Evolutionary conservation across 23 tunicate genomes (phyloP), one percentile per base, ranked within the genome.

Genomic region (Halocynthia aurantium): DNA sequence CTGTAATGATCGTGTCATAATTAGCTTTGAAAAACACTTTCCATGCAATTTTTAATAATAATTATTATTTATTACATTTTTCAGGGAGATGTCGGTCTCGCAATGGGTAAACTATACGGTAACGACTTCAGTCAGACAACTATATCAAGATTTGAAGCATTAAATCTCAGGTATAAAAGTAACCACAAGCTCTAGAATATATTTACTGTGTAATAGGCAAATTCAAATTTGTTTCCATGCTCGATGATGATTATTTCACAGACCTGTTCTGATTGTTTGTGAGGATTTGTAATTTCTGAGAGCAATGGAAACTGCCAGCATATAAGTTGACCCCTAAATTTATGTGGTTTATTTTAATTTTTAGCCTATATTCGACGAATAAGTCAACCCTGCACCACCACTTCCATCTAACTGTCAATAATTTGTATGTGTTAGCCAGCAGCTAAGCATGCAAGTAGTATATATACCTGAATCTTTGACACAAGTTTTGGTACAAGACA

Each of bases 51-150:
- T 89, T 73, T 84, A 89, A 55, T 89, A 89, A 53, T 80, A 84
- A 57, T 73, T 89, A 75, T 84, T 89, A 20, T 80, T 80, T 62
- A 61, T 89, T 67, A 83, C 80, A 8, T 92, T 88, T 75, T 76
- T 87, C 63, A 95, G 93, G 78, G 98, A 86, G 10, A 94, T 90
- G 98, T 93, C 6, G 98, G 98, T 12, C 72, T 77, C 10, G 98
- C 98, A 11, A 93, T 93, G 84, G 98, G 98, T 9, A 67, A 77
- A 12, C 69, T 93, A 5, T 93, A 80, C 77, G 95, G 95, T 55
- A 83, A 77, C 73, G 98, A 93, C 57, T 93, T 93, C 84, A 87
- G 94, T 69, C 98, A 93, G 77, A 93, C 98, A 40, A 93, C 98
- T 8, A 93, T 93, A 11, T 93, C 98, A 44, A 76, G 98, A 80